These are phyloP conservation scores for Xestoiulus laeticollis DNA, from an alignment of 2,888 invertebrate genomes.

Conservation along the genomic window DNA sequence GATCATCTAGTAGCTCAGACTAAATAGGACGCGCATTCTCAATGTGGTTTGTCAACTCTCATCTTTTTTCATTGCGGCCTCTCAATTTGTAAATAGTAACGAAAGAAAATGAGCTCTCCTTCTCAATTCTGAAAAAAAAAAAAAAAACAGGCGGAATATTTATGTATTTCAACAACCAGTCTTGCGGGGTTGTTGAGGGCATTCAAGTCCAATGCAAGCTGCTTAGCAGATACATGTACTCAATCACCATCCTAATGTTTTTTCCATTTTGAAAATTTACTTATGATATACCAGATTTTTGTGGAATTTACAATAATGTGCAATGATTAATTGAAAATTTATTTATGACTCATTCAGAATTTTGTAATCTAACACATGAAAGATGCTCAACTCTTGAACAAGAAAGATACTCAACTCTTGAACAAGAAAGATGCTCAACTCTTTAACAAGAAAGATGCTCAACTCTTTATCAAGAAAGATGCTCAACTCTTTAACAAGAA, in stretches of 20 bases:
- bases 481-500: too few relatives aligned
- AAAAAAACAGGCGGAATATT: not conserved
- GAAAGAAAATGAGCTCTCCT: not conserved
- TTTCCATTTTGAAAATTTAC: too few relatives aligned
- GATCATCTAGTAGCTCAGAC: not conserved
- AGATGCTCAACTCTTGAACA: too few relatives aligned
- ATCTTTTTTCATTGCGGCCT: constrained; percentile 33
- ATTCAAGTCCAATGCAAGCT: not conserved
- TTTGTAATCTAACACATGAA: too few relatives aligned
- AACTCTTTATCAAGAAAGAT: too few relatives aligned
- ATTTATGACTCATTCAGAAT: too few relatives aligned
- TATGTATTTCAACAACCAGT: not conserved
- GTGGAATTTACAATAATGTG: too few relatives aligned
- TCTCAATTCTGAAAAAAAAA: not conserved
- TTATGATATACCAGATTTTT: not conserved
- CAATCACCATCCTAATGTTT: too few relatives aligned
- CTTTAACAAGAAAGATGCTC: too few relatives aligned
- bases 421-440: too few relatives aligned
- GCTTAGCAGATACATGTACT: not conserved
- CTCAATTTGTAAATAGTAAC: constrained; percentile 35
- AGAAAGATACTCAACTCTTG: too few relatives aligned
- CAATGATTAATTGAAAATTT: too few relatives aligned
- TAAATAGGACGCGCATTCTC: constrained; percentile 34
- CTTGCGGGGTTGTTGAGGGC: not conserved
- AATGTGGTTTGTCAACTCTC: constrained; percentile 29